A percentile compares a stretch with the other conserved stretches of the same genome.
Evolutionary conservation across 2,888 invertebrate species (phyloP).

Genomic region (Rhogogaster chlorosoma): DNA sequence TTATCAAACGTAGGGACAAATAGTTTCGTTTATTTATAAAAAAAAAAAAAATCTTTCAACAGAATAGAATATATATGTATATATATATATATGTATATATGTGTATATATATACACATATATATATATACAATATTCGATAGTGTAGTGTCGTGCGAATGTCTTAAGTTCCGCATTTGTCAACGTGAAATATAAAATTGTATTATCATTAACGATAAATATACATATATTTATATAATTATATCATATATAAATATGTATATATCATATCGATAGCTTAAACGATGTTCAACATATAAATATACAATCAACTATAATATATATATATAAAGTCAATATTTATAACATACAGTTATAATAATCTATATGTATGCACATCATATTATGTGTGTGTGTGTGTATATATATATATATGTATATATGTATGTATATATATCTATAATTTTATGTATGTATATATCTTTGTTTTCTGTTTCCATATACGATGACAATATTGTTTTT

Average conservation of each 20-base stretch:
- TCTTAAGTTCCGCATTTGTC: slow-evolving; percentile 55
- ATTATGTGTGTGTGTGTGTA: slow-evolving; percentile 5
- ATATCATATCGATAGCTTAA: slow-evolving; percentile 61
- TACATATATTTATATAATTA: slow-evolving; percentile 56
- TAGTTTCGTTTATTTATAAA: slow-evolving; percentile 31
- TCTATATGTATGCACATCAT: slow-evolving; percentile 48
- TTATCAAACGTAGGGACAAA: slow-evolving; percentile 9
- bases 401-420: slow-evolving; percentile 5
- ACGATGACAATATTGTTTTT: slow-evolving; percentile 60
- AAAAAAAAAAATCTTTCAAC: slow-evolving; percentile 14
- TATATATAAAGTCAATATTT: slow-evolving; percentile 40
- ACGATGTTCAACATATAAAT: slow-evolving; percentile 75
- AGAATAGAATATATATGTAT: background rate
- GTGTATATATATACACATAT: background rate
- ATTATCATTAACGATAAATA: slow-evolving; percentile 73
- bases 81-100: background rate
- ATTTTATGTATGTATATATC: background rate
- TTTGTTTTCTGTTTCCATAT: slow-evolving; percentile 56
- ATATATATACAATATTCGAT: slow-evolving; percentile 54
- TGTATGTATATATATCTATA: slow-evolving; percentile 15
- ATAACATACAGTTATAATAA: slow-evolving; percentile 64
- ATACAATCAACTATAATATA: slow-evolving; percentile 66
- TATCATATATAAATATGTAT: slow-evolving; percentile 60
- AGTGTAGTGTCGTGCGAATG: slow-evolving; percentile 30
- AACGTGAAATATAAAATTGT: slow-evolving; percentile 77